Evolutionary conservation across 2,113 vertebrate genomes (phyloP).

Genomic region (Spheniscus mendiculus): DNA sequence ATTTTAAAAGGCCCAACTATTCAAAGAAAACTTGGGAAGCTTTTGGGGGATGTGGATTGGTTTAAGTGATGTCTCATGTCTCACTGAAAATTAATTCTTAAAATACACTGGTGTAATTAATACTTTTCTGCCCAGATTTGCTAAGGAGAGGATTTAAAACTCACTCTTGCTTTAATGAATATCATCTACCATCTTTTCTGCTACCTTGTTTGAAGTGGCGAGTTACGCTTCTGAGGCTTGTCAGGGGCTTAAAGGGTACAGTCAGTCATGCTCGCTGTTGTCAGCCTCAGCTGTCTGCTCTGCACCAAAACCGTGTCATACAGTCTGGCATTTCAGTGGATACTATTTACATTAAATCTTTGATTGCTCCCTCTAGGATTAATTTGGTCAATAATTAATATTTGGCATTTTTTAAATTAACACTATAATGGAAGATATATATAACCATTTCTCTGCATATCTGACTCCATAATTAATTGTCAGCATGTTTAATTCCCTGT

Average conservation of each 20-base stretch:
- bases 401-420: neutral
- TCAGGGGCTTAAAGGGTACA: neutral
- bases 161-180: neutral
- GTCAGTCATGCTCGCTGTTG: neutral
- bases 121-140: neutral
- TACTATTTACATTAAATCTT: neutral
- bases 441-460: neutral
- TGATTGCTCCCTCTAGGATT: neutral
- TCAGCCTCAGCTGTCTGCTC: neutral
- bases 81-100: neutral
- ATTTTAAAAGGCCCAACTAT: neutral
- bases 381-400: neutral
- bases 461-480: neutral
- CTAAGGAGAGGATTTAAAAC: neutral
- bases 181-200: neutral
- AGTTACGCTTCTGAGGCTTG: neutral
- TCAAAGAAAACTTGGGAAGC: neutral
- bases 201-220: neutral
- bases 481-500: neutral
- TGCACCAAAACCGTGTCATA: neutral
- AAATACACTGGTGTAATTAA: neutral
- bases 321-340: neutral
- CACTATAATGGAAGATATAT: neutral
- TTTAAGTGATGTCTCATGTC: neutral
- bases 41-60: too few species aligned